Evolutionary conservation across 2,113 vertebrate species (phyloP).

Genomic region (Corvus moneduloides): DNA sequence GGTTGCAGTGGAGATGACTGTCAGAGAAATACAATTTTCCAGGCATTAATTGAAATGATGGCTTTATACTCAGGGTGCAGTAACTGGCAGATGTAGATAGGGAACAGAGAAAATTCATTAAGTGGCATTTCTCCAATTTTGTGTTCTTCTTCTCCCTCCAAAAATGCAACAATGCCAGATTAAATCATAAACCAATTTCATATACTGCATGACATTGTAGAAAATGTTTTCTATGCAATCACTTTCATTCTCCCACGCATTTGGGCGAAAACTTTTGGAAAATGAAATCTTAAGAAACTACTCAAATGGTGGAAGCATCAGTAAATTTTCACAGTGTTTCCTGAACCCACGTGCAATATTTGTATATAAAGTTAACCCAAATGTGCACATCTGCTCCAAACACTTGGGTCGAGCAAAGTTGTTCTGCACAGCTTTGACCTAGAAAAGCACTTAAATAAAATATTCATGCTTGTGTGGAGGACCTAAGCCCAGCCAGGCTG

Average conservation of each 20-base stretch:
- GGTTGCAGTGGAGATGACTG: conserved; percentile 32
- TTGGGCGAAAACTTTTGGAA: neutral
- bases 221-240: neutral
- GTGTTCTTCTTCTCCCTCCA: neutral
- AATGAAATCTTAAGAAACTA: neutral
- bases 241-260: neutral
- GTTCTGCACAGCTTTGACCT: neutral
- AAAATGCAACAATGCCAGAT: neutral
- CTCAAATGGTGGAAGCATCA: neutral
- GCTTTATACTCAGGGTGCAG: neutral
- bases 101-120: conserved; percentile 17
- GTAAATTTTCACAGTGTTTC: neutral
- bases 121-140: neutral
- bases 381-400: neutral
- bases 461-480: neutral
- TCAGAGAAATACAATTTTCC: conserved; percentile 31
- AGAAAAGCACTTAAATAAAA: neutral
- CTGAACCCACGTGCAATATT: neutral
- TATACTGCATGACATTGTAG: neutral
- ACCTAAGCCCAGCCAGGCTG: neutral
- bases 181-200: neutral
- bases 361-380: neutral
- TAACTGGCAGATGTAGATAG: conserved; percentile 29
- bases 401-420: neutral
- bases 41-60: conserved; percentile 6